Percentiles rank a stretch among this genome's conserved stretches.
Conservation (phyloP, 1,140 invertebrate species). For the Drosophila lowei region DNA sequence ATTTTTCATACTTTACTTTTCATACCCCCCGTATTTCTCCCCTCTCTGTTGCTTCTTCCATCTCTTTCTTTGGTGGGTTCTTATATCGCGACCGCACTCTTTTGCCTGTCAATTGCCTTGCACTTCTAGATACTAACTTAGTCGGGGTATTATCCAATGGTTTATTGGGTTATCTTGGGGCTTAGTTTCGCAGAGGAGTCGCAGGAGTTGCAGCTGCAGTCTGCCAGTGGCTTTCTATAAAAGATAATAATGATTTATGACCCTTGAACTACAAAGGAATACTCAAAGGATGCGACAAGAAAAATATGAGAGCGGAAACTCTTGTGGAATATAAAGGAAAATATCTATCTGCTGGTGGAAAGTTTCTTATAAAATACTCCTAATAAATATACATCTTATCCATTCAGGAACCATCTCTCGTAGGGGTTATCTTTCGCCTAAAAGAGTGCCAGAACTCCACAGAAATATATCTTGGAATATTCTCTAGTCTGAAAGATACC, state of each 20-base stretch:
- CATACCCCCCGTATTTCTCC: conserved; percentile 8
- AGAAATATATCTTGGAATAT: no score
- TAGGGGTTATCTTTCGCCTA: no score
- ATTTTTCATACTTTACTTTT: conserved; percentile 43
- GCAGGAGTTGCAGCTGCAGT: no score
- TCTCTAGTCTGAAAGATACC: no score
- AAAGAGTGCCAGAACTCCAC: no score
- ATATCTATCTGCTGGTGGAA: no score
- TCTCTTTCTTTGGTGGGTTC: conserved; percentile 12
- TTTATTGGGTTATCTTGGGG: no score
- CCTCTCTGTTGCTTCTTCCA: conserved; percentile 1
- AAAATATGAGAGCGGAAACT: background rate
- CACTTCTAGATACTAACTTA: conserved; percentile 42
- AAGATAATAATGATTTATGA: conserved; percentile 50
- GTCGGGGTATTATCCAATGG: conserved; percentile 34
- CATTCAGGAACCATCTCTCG: no score
- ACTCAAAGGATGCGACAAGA: conserved; percentile 19
- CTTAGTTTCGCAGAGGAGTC: conserved; percentile 18
- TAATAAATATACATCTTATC: no score
- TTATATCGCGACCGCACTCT: conserved; percentile 38
- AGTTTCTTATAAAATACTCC: no score
- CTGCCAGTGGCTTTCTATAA: conserved; percentile 7
- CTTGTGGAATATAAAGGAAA: no score
- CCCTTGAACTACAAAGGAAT: background rate
- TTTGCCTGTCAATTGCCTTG: conserved; percentile 50